phyloP scores from a whole-genome alignment of 2,888 invertebrate species.

The Punctoribates punctum region DNA sequence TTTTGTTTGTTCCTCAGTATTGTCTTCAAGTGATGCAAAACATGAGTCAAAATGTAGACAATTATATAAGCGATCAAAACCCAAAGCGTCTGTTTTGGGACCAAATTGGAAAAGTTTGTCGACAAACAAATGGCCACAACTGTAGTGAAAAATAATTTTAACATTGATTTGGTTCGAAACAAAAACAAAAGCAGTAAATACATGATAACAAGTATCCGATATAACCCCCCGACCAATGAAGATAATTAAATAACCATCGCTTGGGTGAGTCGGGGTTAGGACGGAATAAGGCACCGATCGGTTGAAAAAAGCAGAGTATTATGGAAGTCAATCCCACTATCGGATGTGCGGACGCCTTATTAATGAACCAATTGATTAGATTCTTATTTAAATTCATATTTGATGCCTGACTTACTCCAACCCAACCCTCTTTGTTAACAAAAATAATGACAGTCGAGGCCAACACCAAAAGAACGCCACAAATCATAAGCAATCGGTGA shows the following conservation, averaged over 20 bases:
- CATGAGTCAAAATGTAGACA: constrained; percentile 81
- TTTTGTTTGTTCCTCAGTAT: neutral
- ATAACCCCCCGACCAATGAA: constrained; percentile 84
- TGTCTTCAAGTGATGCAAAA: constrained; percentile 60
- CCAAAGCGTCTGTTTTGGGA: constrained; percentile 82
- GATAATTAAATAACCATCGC: constrained; percentile 82
- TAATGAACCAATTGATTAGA: neutral
- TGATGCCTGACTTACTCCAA: constrained; percentile 45
- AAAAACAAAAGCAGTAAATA: constrained; percentile 50
- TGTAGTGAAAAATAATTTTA: constrained; percentile 54
- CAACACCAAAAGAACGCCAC: constrained; percentile 73
- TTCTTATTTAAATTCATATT: neutral
- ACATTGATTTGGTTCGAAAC: too few species aligned
- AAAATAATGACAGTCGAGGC: constrained; percentile 76
- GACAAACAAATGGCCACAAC: constrained; percentile 56
- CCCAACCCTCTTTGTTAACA: constrained; percentile 63
- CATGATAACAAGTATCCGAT: constrained; percentile 74
- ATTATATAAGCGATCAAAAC: constrained; percentile 81
- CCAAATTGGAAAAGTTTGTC: constrained; percentile 76
- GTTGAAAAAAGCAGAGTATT: constrained; percentile 63
- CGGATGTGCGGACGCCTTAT: constrained; percentile 33
- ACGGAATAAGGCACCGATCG: constrained; percentile 78
- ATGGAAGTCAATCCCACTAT: constrained; percentile 39
- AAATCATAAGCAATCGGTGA: constrained; percentile 78
- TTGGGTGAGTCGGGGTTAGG: constrained; percentile 78